Conservation (phyloP, 2,113 vertebrate species). For the Muntiacus muntjak region DNA sequence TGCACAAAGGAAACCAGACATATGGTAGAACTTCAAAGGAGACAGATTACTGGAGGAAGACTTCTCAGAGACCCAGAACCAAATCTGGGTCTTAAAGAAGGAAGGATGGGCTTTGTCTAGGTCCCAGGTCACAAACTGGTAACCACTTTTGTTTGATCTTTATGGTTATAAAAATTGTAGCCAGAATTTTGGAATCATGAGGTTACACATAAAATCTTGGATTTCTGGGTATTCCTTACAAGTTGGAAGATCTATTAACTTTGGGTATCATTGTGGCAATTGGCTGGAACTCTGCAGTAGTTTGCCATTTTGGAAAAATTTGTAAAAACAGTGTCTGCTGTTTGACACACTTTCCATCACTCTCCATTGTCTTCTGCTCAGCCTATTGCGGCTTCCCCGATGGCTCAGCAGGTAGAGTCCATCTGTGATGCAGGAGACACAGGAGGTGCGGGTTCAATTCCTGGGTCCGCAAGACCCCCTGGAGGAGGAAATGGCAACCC, state of each 20-base stretch:
- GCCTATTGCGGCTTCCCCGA: neutral
- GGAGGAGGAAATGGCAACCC: neutral
- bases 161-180: neutral
- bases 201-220: neutral
- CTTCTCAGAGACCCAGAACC: neutral
- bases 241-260: neutral
- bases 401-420: neutral
- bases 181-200: neutral
- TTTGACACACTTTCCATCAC: neutral
- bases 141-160: constrained; percentile 1
- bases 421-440: neutral
- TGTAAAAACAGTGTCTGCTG: neutral
- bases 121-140: neutral
- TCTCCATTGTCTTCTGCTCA: neutral
- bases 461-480: neutral
- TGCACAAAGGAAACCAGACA: constrained; percentile 1
- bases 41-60: neutral
- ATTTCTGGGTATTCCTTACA: neutral
- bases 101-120: constrained; percentile 2
- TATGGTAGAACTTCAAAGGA: neutral
- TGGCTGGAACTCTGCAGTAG: neutral
- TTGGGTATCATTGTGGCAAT: constrained; percentile 1
- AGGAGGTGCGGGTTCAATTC: neutral
- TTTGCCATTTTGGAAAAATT: neutral
- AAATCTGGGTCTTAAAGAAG: constrained; percentile 2